These are phyloP conservation scores for Clamator glandarius DNA, from an alignment of 2,797 vertebrate genomes.

Conservation along the genomic window DNA sequence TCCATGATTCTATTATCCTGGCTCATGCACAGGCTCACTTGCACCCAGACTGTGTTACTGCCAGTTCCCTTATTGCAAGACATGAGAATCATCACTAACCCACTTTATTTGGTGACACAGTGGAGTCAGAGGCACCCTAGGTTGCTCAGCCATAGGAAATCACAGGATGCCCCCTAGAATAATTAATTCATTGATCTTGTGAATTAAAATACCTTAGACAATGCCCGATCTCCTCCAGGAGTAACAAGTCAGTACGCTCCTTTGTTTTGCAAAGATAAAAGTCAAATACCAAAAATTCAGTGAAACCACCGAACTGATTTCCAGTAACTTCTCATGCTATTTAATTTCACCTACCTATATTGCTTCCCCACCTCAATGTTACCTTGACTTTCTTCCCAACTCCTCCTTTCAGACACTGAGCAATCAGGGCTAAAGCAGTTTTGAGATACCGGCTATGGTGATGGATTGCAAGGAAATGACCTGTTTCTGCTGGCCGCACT, in stretches of 20 bases:
- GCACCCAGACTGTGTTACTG: not conserved
- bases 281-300: not conserved
- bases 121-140: rapidly evolving
- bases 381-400: not conserved
- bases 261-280: not conserved
- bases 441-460: rapidly evolving
- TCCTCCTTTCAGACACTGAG: not conserved
- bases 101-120: not conserved
- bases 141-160: not conserved
- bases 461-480: not conserved
- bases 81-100: not conserved
- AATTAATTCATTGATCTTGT: not conserved
- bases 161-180: not conserved
- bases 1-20: too few relatives aligned
- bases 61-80: not conserved
- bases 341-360: not conserved
- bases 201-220: not conserved
- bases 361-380: rapidly evolving
- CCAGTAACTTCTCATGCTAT: rapidly evolving
- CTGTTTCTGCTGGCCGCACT: not conserved
- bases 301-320: not conserved
- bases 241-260: not conserved
- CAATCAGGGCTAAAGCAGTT: not conserved
- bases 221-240: not conserved
- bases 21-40: not conserved